These are phyloP conservation scores for Pheosia tremula DNA, from an alignment of 2,888 invertebrate species.

Conservation along the genomic window DNA sequence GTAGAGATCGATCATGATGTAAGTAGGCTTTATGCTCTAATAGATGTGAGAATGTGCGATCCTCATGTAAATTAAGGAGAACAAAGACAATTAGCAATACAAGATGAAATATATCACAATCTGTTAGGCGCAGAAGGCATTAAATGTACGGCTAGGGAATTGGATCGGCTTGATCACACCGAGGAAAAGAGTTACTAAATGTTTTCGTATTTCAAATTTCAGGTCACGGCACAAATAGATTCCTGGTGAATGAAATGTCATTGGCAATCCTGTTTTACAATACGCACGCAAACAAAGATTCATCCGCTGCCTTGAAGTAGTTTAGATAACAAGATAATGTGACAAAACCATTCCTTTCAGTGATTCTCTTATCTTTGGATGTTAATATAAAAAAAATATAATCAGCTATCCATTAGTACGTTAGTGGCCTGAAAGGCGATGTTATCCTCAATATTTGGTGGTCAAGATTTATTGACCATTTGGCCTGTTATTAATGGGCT, in stretches of 20 bases:
- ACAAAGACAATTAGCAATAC: conserved; percentile 16
- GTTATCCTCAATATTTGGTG: conserved; percentile 14
- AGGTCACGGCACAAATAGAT: conserved; percentile 1
- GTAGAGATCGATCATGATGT: conserved; percentile 40
- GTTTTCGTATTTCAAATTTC: neutral
- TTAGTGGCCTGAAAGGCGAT: neutral
- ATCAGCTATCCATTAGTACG: conserved; percentile 8
- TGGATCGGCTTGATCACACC: too few species aligned
- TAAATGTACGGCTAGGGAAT: neutral
- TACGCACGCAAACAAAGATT: conserved; percentile 1
- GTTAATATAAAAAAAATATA: conserved; percentile 16
- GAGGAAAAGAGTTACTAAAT: neutral
- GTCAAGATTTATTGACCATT: conserved; percentile 15
- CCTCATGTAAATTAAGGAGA: conserved; percentile 37
- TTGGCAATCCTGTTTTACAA: neutral
- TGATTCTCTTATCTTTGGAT: neutral
- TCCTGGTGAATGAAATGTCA: neutral
- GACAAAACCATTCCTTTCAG: conserved; percentile 12
- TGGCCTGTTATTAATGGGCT: conserved; percentile 9
- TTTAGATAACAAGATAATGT: conserved; percentile 20
- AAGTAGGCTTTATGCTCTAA: conserved; percentile 49
- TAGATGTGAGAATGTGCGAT: conserved; percentile 34
- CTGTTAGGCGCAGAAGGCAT: neutral
- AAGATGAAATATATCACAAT: conserved; percentile 4
- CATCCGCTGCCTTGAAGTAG: conserved; percentile 5